These are phyloP conservation scores for Volucella zonaria DNA, from an alignment of 2,888 invertebrate genomes.

Conservation along the genomic window DNA sequence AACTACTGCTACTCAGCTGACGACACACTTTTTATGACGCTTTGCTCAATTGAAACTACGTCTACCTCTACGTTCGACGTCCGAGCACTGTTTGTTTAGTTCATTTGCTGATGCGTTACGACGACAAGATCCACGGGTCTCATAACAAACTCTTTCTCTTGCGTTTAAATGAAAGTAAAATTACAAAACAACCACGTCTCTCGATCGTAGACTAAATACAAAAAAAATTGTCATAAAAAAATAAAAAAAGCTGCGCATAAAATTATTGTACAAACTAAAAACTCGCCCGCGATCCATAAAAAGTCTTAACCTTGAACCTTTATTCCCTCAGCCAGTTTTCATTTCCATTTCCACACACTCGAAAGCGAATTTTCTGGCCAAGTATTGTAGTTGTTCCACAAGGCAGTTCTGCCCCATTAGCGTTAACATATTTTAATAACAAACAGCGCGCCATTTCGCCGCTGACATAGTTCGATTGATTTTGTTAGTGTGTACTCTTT, in stretches of 20 bases:
- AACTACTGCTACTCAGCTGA: background rate
- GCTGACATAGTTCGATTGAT: slow-evolving; percentile 3
- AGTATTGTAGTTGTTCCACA: slow-evolving; percentile 3
- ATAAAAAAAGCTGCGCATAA: slow-evolving; percentile 1
- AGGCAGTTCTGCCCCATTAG: slow-evolving; percentile 5
- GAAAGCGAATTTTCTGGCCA: slow-evolving; percentile 24
- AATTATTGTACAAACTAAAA: slow-evolving; percentile 11
- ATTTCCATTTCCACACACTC: background rate
- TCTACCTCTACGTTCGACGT: background rate
- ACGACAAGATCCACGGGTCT: background rate
- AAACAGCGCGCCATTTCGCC: slow-evolving; percentile 10
- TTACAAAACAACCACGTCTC: slow-evolving; percentile 9
- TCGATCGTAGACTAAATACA: background rate
- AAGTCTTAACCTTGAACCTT: slow-evolving; percentile 59
- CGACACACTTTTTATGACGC: slow-evolving; percentile 25
- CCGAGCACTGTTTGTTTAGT: slow-evolving; percentile 25
- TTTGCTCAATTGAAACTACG: slow-evolving; percentile 30
- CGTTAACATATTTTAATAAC: slow-evolving; percentile 18
- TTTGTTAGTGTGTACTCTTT: background rate
- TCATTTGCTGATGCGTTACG: slow-evolving; percentile 6
- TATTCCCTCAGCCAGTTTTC: background rate
- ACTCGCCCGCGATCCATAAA: slow-evolving; percentile 12
- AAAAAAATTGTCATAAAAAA: slow-evolving; percentile 21
- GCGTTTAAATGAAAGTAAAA: slow-evolving; percentile 52
- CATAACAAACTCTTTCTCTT: slow-evolving; percentile 7